Base-by-base conservation (phyloP, 1,140 invertebrate genomes). In the Drosophila aff. region DNA sequence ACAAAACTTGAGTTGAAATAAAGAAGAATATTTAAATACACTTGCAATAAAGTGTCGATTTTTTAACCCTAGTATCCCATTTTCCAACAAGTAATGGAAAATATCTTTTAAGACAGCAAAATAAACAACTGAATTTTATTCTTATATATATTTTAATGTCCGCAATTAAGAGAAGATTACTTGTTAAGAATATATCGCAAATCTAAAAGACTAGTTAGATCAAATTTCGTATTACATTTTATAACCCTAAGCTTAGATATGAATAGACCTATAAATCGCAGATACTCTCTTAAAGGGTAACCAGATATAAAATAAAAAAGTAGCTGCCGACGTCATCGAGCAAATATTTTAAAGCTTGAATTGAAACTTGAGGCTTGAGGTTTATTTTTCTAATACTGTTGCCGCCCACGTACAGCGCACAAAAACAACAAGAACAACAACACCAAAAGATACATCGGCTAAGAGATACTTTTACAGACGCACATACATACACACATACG, bases 281-380 rank as follows among this genome's bases (percentile, higher is more conserved):
- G 21, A 23, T 38, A 55, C 31, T 15, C 5, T 23, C 15, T 38
- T 38, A 38, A 55, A 55, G 52, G 52, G 52, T 55, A 55, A 55
- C 13, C 52, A 55, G 63, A 78, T 62, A 49, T 81, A 75, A 73
- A 41, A 52, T 50, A 76, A 65, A 57, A 62, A 62, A 60, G 21
- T 63, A 55, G 46, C 59, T 40, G 78, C 46, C 84, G 81, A 87
- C 84, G 84, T 87, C 84, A 87, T 89, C 78, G 74, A 21, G 77
- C 82, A 87, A 87, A 76, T 76, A 87, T 87, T 89, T 79, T 40
- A 72, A 71, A 87, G 76, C 83, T 83, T 64, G 64, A 89, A 72
- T 72, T 72, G 28, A 46, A 89, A 83, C 81, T 76, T 75, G 68
- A 41, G 44, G 65, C 58, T 79, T 75, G 67, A 72, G 80, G 68